A percentile compares a stretch with the other conserved stretches of the same genome.
Evolutionary conservation across 2,113 vertebrate species (phyloP).

Genomic region (Copsychus sechellarum): DNA sequence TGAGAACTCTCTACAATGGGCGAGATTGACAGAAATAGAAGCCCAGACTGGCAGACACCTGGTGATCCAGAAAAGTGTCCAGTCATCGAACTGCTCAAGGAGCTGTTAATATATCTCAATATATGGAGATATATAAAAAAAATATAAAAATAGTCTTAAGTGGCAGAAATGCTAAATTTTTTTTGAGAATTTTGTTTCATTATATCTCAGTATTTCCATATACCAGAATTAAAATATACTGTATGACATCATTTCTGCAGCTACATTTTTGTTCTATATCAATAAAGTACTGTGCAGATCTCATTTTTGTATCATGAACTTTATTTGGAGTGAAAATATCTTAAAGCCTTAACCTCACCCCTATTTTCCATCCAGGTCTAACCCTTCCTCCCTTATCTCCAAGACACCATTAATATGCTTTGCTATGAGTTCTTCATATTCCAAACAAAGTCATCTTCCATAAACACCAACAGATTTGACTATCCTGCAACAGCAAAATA

Average conservation of each 20-base stretch:
- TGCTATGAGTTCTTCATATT: neutral
- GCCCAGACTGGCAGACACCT: neutral
- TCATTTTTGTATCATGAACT: neutral
- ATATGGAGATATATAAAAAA: neutral
- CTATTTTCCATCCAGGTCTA: neutral
- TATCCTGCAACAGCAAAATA: neutral
- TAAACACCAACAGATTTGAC: neutral
- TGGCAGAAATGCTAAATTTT: neutral
- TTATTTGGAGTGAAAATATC: neutral
- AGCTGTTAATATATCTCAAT: neutral
- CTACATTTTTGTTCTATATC: neutral
- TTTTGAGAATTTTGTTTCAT: neutral
- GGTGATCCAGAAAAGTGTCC: neutral
- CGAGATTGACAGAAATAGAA: neutral
- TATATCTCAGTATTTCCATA: neutral
- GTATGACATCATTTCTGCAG: neutral
- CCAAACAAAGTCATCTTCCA: neutral
- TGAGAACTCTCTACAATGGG: neutral
- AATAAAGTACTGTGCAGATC: neutral
- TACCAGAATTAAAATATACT: neutral
- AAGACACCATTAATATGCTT: neutral
- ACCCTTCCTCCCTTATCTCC: neutral
- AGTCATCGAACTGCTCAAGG: neutral
- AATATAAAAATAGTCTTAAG: neutral
- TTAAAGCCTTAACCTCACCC: neutral